Percentiles rank a stretch among this genome's conserved stretches.
Evolutionary conservation across 2,113 vertebrate species (phyloP).

Genomic region (Saiga tatarica): DNA sequence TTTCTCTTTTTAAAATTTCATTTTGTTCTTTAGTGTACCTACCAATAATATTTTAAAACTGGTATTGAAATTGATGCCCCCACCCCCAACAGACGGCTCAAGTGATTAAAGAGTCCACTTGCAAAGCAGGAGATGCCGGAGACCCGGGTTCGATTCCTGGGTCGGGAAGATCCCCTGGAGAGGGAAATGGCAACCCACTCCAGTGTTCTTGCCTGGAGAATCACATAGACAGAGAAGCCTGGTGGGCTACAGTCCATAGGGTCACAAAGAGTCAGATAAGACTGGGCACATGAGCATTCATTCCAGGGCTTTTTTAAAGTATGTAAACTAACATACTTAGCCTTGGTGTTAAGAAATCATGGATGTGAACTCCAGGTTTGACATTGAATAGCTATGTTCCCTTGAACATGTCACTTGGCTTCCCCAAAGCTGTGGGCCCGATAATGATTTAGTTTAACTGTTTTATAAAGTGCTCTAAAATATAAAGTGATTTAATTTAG

Average conservation of each 20-base stretch:
- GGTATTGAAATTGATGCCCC: neutral
- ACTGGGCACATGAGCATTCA: neutral
- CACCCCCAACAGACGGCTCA: neutral
- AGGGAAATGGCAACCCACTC: neutral
- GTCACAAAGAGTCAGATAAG: neutral
- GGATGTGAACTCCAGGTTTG: neutral
- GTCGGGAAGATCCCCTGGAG: neutral
- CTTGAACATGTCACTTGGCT: neutral
- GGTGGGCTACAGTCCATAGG: neutral
- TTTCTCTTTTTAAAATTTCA: neutral
- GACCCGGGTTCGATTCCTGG: neutral
- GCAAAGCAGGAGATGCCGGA: neutral
- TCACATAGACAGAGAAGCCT: neutral
- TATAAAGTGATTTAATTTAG: neutral
- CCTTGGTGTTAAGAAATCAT: neutral
- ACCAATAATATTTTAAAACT: neutral
- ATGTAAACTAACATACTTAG: neutral
- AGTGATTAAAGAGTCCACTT: neutral
- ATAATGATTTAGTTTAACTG: neutral
- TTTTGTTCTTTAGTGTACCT: neutral
- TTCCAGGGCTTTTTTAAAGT: neutral
- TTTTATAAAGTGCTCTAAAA: neutral
- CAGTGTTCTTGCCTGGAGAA: neutral
- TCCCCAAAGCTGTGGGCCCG: neutral
- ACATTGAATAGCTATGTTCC: neutral